Base-by-base conservation (phyloP, 1,140 invertebrate genomes). In the Ceratosolen fusciceps region DNA sequence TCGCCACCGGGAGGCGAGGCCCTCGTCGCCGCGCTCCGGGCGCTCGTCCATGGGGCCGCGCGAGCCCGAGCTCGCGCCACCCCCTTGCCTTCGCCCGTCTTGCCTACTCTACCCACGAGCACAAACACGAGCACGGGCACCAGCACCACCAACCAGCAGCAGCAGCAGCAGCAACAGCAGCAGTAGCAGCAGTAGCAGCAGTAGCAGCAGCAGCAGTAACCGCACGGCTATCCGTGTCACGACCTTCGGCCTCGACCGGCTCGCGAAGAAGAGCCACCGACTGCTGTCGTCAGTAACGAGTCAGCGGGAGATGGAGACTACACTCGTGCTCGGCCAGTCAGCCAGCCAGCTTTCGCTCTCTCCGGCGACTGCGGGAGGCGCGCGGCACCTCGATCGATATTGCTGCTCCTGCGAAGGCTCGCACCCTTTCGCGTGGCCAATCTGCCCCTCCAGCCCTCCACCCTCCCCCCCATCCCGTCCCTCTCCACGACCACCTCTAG, bases 341-440 rank as follows among this genome's bases (percentile, higher is more conserved):
- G 58, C 34, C 54, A 71, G 72, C 71, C 79, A 58, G 77, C 52
- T 67, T 39, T 34, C 70, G 65, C 79, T 81, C 71, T 56, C 74
- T 34, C 39, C 74, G 67, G 80, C 80, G 73, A 82, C 80, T 83
- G 74, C 65, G 72, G 19, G 60, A 65, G 60, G 80, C 77, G 76
- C 31, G 34, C 58, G 26, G 56, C 34, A 29, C 65, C 58, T n/a
- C 85, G 85, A 88, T 90, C 89, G 88, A 90, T 90, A 87, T 88
- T 86, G 87, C 88, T 86, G 87, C 89, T 89, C 87, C 89, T 90
- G 87, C 88, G 86, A 88, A 89, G 86, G 86, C 87, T 86, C 87
- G 85, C 85, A 86, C 80, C 84, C 84, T 84, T 78, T 76, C 47
- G 21, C 52, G n/a, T 26, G 7, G 5, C 31, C 62, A 16, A 9